These are phyloP conservation scores for Palythoa heliodiscus DNA, from an alignment of 92 coral and sea anemone species.

Conservation along the genomic window DNA sequence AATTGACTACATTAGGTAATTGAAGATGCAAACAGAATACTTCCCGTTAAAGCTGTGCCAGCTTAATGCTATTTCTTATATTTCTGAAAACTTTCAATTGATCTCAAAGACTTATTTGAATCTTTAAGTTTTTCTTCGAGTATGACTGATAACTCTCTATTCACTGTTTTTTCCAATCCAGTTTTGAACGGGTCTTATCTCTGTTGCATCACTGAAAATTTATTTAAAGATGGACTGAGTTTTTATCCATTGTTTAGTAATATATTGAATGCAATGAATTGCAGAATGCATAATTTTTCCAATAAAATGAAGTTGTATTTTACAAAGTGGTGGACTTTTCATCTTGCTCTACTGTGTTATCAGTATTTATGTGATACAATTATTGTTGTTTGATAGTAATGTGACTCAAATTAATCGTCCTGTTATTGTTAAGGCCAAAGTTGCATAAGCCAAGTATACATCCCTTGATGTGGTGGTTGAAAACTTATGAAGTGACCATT, in stretches of 20 bases:
- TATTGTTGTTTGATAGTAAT: no score
- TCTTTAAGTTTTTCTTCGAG: background rate
- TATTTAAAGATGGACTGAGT: constrained; percentile 28
- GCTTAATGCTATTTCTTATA: background rate
- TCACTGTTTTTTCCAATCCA: background rate
- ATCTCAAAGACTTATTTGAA: background rate
- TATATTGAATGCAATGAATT: constrained; percentile 38
- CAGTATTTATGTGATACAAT: background rate
- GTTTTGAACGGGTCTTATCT: constrained; percentile 28
- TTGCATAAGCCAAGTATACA: no score
- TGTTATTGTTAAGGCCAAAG: no score
- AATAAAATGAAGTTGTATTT: constrained; percentile 46
- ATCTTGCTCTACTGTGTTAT: background rate
- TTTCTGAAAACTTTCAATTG: background rate
- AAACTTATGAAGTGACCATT: no score
- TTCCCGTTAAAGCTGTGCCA: constrained; percentile 8
- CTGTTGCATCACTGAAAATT: constrained; percentile 26
- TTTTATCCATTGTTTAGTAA: constrained; percentile 24
- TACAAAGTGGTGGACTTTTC: background rate
- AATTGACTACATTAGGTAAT: constrained; percentile 21
- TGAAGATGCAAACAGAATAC: constrained; percentile 29
- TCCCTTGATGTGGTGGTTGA: no score
- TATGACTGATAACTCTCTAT: background rate
- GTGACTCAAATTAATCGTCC: no score
- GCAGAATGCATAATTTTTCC: constrained; percentile 27